These are phyloP conservation scores for Pandemis heparana DNA, from an alignment of 2,888 invertebrate species.

Conservation along the genomic window DNA sequence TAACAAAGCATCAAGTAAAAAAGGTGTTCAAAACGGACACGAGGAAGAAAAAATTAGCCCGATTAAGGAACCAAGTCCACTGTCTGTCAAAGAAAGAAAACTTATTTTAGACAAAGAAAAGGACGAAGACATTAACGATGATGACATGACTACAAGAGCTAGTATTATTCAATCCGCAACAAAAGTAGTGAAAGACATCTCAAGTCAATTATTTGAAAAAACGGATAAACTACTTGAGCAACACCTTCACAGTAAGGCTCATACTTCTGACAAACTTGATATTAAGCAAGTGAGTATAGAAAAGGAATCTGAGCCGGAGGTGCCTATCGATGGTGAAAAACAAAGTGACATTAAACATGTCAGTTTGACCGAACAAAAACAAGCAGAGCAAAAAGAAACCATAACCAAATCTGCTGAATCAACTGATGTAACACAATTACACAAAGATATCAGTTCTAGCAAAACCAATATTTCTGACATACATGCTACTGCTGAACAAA, in stretches of 20 bases:
- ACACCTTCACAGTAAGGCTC: constrained; percentile 46
- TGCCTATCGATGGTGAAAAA: constrained; percentile 55
- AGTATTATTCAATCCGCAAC: constrained; percentile 36
- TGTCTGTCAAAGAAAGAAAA: constrained; percentile 48
- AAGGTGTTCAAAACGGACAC: constrained; percentile 23
- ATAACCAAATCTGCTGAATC: not conserved
- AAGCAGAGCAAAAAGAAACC: too few species aligned
- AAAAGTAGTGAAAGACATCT: constrained; percentile 14
- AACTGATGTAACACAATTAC: not conserved
- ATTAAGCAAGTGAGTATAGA: constrained; percentile 74
- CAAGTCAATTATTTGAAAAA: constrained; percentile 21
- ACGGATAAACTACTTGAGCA: constrained; percentile 20
- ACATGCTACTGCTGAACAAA: too few species aligned
- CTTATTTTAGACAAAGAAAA: constrained; percentile 48
- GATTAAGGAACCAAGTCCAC: constrained; percentile 39
- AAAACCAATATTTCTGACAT: too few species aligned
- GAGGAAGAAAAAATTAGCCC: not conserved
- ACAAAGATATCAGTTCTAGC: too few species aligned
- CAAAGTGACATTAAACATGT: not conserved
- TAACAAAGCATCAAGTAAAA: not conserved
- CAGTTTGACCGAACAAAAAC: too few species aligned
- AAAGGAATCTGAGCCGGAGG: constrained; percentile 57
- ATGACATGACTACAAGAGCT: constrained; percentile 27
- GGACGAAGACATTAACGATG: constrained; percentile 28
- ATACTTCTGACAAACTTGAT: constrained; percentile 74